Conservation (phyloP, 2,113 vertebrate species). For the Mus pahari region DNA sequence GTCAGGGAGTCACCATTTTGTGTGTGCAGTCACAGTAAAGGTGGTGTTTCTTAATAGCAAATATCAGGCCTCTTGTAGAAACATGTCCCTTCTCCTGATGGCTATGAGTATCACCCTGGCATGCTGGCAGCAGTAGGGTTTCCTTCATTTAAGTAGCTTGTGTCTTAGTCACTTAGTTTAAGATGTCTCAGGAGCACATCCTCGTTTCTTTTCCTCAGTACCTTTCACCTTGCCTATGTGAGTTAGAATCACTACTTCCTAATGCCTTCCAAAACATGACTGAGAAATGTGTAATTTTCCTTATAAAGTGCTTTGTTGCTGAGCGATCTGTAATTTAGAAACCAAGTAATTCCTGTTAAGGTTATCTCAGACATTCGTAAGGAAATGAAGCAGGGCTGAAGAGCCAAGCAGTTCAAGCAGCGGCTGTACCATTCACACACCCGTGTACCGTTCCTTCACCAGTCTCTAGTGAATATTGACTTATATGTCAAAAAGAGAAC, state of each 20-base stretch:
- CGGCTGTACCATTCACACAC: constrained; percentile 60
- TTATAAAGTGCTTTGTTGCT: constrained; percentile 69
- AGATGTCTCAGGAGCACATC: background rate
- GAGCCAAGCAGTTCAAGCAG: constrained; percentile 75
- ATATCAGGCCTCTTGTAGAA: constrained; percentile 14
- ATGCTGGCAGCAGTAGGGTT: constrained; percentile 54
- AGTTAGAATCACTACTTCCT: constrained; percentile 52
- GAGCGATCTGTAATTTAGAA: constrained; percentile 57
- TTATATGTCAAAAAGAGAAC: constrained; percentile 59
- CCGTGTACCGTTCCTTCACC: constrained; percentile 49
- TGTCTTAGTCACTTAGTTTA: background rate
- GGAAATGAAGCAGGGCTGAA: constrained; percentile 75
- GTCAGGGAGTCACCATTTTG: background rate
- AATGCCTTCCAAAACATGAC: constrained; percentile 69
- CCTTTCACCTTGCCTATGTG: constrained; percentile 58
- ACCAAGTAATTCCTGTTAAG: constrained; percentile 81
- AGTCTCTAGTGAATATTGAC: constrained; percentile 39
- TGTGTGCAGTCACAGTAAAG: background rate
- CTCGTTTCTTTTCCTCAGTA: constrained; percentile 56
- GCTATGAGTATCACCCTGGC: constrained; percentile 71
- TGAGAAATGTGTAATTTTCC: constrained; percentile 67
- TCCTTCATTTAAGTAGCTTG: constrained; percentile 12
- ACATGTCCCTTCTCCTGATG: background rate
- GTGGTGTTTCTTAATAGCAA: constrained; percentile 10
- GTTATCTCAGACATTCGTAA: constrained; percentile 67